Evolutionary conservation across 2,888 invertebrate genomes (phyloP).

Genomic region (Hirtodrosophila cameraria): DNA sequence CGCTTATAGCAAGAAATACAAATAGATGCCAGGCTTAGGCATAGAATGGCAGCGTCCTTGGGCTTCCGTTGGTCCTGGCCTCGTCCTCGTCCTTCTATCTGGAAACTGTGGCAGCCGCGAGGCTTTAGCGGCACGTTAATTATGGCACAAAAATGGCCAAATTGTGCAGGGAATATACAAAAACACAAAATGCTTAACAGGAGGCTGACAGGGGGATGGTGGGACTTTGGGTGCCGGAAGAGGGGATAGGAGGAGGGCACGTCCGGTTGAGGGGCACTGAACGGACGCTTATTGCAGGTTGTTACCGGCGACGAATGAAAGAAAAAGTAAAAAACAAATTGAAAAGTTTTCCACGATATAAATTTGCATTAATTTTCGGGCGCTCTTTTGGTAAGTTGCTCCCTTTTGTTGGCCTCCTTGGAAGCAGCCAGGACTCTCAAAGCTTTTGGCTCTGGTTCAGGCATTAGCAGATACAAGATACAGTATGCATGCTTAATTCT

Average conservation of each 20-base stretch:
- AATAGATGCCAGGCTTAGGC: not conserved
- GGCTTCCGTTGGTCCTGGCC: slow-evolving; percentile 4
- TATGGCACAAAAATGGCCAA: slow-evolving; percentile 65
- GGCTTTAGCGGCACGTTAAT: slow-evolving; percentile 62
- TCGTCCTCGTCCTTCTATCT: slow-evolving; percentile 4
- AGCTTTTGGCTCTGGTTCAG: slow-evolving; percentile 6
- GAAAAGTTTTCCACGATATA: slow-evolving; percentile 75
- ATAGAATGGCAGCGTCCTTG: slow-evolving; percentile 29
- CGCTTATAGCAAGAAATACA: slow-evolving; percentile 3
- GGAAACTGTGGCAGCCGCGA: slow-evolving; percentile 31
- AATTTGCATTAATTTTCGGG: slow-evolving; percentile 75
- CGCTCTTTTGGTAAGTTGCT: slow-evolving; percentile 42
- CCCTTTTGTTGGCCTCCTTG: slow-evolving; percentile 11
- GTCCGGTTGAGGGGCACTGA: slow-evolving; percentile 25
- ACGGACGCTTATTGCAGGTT: slow-evolving; percentile 48
- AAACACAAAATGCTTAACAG: slow-evolving; percentile 55
- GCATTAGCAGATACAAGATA: slow-evolving; percentile 25
- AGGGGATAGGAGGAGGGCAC: not conserved
- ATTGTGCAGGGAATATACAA: slow-evolving; percentile 64
- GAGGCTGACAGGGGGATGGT: not conserved
- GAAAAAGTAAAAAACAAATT: slow-evolving; percentile 68
- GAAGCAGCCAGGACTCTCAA: slow-evolving; percentile 5
- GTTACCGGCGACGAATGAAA: slow-evolving; percentile 38
- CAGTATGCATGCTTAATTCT: slow-evolving; percentile 15
- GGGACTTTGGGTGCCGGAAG: slow-evolving; percentile 4